Base-by-base conservation (phyloP, 2,888 invertebrate species). In the Drosophila percnosoma region DNA sequence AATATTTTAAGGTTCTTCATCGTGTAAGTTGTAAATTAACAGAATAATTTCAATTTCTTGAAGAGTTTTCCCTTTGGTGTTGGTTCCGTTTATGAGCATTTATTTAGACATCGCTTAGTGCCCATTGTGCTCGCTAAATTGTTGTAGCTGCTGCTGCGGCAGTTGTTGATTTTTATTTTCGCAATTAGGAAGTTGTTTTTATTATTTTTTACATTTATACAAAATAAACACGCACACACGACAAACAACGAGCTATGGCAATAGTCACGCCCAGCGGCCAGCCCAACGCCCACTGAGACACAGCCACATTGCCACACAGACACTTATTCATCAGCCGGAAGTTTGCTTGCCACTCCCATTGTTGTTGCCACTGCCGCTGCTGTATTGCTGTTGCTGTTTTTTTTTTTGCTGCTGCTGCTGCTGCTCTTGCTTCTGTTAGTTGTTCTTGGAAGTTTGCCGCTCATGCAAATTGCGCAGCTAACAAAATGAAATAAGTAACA, bases 241-340 rank as follows among this genome's bases (percentile, higher is more conserved):
- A 31, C 54, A 53, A 31, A 52, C 60, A 73, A 63, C 53, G 38
- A 59, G 68, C 67, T 54, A 66, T 78, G 61, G 78, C 73, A 69
- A 79, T 66, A 79, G 77, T 52, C 63, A 78, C 70, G 75, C 82
- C 78, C 75, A 58, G 24, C 48, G 51, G 36, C 70, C 71, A 68
- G 64, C 68, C 74, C 60, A 15, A 62, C 62, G 48, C 49, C 52
- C 34, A 53, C 54, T 51, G 55, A 59, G 62, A 52, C 65, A 54
- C 64, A 64, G 67, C 65, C 82, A 69, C 69, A 75, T 72, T 61
- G 63, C 75, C 73, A 68, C 53, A 71, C 80, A 83, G 87, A 87
- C 90, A 87, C 87, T 87, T 90, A 90, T 90, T 87, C 87, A 90
- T 88, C 87, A 87, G 77, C 75, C 90, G 87, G 87, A 87, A 90